A percentile compares a stretch with the other conserved stretches of the same genome.
Evolutionary conservation across 2,888 invertebrate species (phyloP).

Genomic region (Ormyrus nitidulus): DNA sequence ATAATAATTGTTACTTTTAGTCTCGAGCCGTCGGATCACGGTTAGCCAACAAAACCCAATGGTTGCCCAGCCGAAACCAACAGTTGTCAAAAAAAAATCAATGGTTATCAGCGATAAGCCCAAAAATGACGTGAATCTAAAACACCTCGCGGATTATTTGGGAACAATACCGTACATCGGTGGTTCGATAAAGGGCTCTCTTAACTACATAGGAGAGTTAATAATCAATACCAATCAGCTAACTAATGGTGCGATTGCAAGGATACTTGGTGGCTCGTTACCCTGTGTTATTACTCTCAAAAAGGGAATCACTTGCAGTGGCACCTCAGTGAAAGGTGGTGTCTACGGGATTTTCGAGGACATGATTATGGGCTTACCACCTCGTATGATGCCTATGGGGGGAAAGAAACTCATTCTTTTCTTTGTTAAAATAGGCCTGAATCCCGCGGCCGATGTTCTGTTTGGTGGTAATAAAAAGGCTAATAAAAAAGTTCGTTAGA

Average conservation of each 20-base stretch:
- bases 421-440: slow-evolving; percentile 13
- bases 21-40: no score
- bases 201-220: slow-evolving; percentile 8
- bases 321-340: slow-evolving; percentile 52
- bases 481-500: no score
- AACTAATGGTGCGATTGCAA: slow-evolving; percentile 18
- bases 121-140: slow-evolving; percentile 2
- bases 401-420: not conserved
- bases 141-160: not conserved
- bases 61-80: no score
- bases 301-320: slow-evolving; percentile 53
- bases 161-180: slow-evolving; percentile 55
- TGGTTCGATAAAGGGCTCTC: fast-evolving
- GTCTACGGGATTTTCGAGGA: slow-evolving; percentile 37
- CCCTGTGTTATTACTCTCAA: slow-evolving; percentile 58
- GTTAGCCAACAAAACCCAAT: no score
- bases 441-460: slow-evolving; percentile 54
- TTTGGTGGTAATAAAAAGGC: slow-evolving; percentile 54
- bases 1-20: no score
- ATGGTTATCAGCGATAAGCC: no score
- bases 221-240: no score
- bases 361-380: slow-evolving; percentile 50
- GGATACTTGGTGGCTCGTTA: slow-evolving; percentile 58
- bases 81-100: no score
- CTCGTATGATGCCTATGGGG: slow-evolving; percentile 50